Base-by-base conservation (phyloP, 2,888 invertebrate species). In the Andrena minutula region DNA sequence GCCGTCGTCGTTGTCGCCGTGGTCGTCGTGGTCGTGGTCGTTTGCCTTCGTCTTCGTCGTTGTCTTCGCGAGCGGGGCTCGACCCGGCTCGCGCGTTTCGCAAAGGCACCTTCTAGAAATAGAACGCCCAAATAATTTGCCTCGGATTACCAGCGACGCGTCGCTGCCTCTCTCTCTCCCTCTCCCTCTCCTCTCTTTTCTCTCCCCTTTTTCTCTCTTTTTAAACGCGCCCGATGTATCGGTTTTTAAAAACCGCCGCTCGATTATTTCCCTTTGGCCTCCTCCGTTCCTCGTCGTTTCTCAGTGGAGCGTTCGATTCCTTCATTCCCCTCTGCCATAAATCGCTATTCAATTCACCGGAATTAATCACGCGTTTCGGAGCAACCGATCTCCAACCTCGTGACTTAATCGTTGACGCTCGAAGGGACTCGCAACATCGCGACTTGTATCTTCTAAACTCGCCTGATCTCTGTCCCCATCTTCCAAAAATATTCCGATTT, bases 91-190 rank as follows among this genome's bases (percentile, higher is more conserved):
- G 91, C 89, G 90, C 90, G 91, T 94, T 94, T 94, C 93, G 94
- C 93, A 94, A 94, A 93, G 93, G 93, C 94, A 94, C 93, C 93
- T 94, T 94, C 94, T 93, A 92, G 91, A 94, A 94, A 94, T 94
- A 94, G 94, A 93, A 93, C 93, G 92, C 93, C 94, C 92, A 94
- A 94, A 94, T 94, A 93, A 94, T 94, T 94, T 94, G 93, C 93
- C 91, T 94, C 94, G 91, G 90, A 94, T 93, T 93, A 93, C 92
- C 91, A 90, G 89, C 87, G 85, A 89, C 89, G 89, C 88, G 87
- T 83, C 86, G 84, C 69, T 87, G 85, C 89, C 84, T 87, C 84
- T 86, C 84, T 73, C 68, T 78, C 61, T 26, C 26, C 2, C 69
- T 23, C 71, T 26, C 51, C 35, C 28, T 64, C 56, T 20, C 26